Base-by-base conservation (phyloP, 2,113 vertebrate genomes). In the Macroglossus sobrinus region DNA sequence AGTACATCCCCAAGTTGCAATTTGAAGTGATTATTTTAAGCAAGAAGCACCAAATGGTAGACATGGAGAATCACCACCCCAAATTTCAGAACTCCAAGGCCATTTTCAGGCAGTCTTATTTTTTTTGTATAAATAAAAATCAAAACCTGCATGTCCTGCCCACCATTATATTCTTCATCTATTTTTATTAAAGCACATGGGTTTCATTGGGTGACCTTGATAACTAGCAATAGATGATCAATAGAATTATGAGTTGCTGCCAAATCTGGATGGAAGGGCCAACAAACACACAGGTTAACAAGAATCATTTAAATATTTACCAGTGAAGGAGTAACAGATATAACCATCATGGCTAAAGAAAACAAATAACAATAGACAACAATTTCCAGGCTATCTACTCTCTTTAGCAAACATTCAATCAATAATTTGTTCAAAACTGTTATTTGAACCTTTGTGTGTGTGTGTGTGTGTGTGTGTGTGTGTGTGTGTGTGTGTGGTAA, bases 21-120 rank as follows among this genome's bases (percentile, higher is more conserved):
- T 76, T 78, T 79, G 68, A 86, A 81, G 76, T 72, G 45, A 91
- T 93, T 81, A 80, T 94, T 91, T 97, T 81, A 90, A 95, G 87
- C 71, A 95, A 94, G 79, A 61, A 63, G 22, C 43, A 16, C 55
- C 45, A 79, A 68, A 28, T 35, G 63, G 64, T 53, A 81, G 53
- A 63, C 33, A n/a, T 10, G 28, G 53, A 88, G 47, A 22, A 47
- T 68, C 53, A 88, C 15, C 86, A 63, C 1, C 47, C 1, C 18
- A 35, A 53, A 43, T 47, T 71, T 74, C 33, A 78, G 59, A 78
- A 33, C 28, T 81, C 35, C 12, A 66, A 24, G 35, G 53, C 18
- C 22, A 50, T 40, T 96, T 89, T 78, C 59, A 86, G 16, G 6
- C 13, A 57, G 11, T n/a, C 33, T 93, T 8, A n/a, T 35, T 26